Evolutionary conservation across 1,140 invertebrate genomes (phyloP).

Genomic region (Euwallacea fornicatus): DNA sequence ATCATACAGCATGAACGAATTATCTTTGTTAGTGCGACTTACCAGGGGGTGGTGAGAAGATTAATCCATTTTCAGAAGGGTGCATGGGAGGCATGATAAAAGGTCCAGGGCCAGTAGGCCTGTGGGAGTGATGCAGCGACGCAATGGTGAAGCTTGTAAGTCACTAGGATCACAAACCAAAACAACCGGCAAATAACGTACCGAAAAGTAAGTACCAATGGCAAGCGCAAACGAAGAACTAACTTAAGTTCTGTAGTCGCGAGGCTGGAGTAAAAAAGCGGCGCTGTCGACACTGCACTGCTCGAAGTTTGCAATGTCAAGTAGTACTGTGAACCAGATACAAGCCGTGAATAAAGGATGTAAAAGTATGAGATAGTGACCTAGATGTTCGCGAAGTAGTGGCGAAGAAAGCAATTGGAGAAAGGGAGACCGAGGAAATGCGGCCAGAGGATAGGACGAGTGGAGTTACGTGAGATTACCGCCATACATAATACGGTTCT

Average conservation of each 20-base stretch:
- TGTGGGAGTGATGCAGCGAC: slow-evolving; percentile 41
- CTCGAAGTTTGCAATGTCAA: slow-evolving; percentile 39
- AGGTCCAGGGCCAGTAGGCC: slow-evolving; percentile 42
- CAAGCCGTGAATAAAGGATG: slow-evolving; percentile 45
- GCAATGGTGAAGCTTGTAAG: slow-evolving; percentile 45
- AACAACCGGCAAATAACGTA: slow-evolving; percentile 12
- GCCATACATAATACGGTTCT: slow-evolving; percentile 49
- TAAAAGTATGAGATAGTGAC: slow-evolving; percentile 55
- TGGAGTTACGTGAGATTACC: slow-evolving; percentile 54
- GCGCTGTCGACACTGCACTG: slow-evolving; percentile 28
- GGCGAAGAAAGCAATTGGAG: slow-evolving; percentile 53
- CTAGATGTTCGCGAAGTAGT: slow-evolving; percentile 52
- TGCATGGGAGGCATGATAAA: slow-evolving; percentile 46
- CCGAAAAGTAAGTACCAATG: slow-evolving; percentile 7
- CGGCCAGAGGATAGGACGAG: slow-evolving; percentile 49
- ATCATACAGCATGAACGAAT: no score
- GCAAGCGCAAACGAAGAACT: slow-evolving; percentile 26
- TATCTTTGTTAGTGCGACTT: slow-evolving; percentile 28
- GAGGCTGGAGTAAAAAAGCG: slow-evolving; percentile 10
- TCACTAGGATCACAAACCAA: slow-evolving; percentile 38
- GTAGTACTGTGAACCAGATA: slow-evolving; percentile 37
- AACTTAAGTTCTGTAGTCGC: slow-evolving; percentile 15
- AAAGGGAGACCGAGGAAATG: slow-evolving; percentile 54
- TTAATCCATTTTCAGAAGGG: slow-evolving; percentile 51
- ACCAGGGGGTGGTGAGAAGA: slow-evolving; percentile 49